These are phyloP conservation scores for Cataglyphis altisquamis DNA, from an alignment of 2,888 invertebrate species.

Conservation along the genomic window DNA sequence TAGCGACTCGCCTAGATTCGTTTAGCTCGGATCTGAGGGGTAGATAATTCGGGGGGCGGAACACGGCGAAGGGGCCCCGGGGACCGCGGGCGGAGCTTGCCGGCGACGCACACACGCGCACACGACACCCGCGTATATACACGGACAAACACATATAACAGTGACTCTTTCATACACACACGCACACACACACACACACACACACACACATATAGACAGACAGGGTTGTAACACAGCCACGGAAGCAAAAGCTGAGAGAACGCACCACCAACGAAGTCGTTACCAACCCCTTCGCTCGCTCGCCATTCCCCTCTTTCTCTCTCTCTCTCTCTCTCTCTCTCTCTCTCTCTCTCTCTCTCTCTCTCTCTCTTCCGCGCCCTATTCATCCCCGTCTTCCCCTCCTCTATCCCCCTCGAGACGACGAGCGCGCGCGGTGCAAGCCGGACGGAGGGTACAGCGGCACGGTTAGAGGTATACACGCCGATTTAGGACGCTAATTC, in stretches of 20 bases:
- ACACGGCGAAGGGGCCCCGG: slow-evolving; percentile 70
- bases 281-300: slow-evolving; percentile 63
- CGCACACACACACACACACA: slow-evolving; percentile 33
- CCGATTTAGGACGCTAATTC: slow-evolving; percentile 79
- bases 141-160: not conserved
- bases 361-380: slow-evolving; percentile 10
- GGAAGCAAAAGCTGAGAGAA: slow-evolving; percentile 53
- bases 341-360: not conserved
- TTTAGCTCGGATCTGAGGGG: slow-evolving; percentile 77
- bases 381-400: slow-evolving; percentile 35
- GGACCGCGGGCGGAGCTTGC: slow-evolving; percentile 80
- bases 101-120: slow-evolving; percentile 70
- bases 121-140: slow-evolving; percentile 7
- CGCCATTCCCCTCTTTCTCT: slow-evolving; percentile 19
- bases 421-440: slow-evolving; percentile 50
- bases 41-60: slow-evolving; percentile 80
- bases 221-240: slow-evolving; percentile 34
- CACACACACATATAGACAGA: not conserved
- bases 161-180: slow-evolving; percentile 23
- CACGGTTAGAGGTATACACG: slow-evolving; percentile 77
- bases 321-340: not conserved
- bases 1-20: slow-evolving; percentile 72
- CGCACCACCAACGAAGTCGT: slow-evolving; percentile 64
- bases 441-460: slow-evolving; percentile 64
- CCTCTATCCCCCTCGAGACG: slow-evolving; percentile 42